Conservation (phyloP, 2,113 vertebrate genomes). For the Pluvialis apricaria region DNA sequence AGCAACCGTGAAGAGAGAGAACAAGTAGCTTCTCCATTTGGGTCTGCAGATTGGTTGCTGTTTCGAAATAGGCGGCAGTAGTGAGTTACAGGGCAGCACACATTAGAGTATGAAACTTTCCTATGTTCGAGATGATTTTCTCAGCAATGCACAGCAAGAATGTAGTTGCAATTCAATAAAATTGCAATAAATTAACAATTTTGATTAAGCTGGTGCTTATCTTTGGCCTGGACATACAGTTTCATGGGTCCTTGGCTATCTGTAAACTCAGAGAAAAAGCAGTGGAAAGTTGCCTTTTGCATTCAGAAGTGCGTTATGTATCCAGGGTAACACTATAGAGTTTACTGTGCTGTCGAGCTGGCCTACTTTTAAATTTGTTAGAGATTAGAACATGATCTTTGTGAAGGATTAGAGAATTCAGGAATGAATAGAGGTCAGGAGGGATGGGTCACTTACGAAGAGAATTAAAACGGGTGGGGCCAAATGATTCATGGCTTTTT, state of each 20-base stretch:
- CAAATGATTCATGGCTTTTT: background rate
- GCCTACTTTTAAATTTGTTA: background rate
- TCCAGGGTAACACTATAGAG: background rate
- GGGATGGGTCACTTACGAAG: background rate
- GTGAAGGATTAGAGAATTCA: background rate
- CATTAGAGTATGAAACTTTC: background rate
- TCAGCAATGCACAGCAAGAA: background rate
- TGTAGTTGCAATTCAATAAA: background rate
- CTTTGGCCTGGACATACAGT: background rate
- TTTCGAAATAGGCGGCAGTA: background rate
- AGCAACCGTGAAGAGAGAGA: background rate
- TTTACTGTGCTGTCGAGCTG: background rate
- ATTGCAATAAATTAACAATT: background rate
- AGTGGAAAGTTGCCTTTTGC: background rate
- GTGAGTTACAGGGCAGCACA: background rate
- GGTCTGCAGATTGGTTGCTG: background rate
- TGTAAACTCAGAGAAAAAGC: background rate
- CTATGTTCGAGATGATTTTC: background rate
- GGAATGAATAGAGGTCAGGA: background rate
- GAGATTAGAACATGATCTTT: background rate
- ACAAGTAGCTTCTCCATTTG: background rate
- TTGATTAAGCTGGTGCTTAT: background rate
- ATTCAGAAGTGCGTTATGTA: background rate
- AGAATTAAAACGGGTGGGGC: background rate
- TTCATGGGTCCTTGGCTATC: background rate